These are phyloP conservation scores for Agapornis canus DNA, from an alignment of 2,797 vertebrate genomes.

Conservation along the genomic window DNA sequence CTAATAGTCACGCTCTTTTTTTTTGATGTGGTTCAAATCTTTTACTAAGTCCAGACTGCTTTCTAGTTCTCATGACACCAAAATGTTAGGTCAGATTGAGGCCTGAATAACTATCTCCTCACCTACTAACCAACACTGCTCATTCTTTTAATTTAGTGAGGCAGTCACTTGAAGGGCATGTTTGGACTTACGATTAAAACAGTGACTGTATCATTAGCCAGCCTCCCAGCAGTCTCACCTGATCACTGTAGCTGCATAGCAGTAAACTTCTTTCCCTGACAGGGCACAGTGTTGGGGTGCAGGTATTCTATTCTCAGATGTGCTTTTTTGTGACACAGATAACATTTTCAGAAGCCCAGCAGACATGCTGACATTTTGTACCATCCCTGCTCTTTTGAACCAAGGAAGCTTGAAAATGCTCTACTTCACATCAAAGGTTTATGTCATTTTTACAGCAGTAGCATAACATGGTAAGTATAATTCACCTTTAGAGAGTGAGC, in stretches of 20 bases:
- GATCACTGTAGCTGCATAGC: not conserved
- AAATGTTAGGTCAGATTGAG: slow-evolving; percentile 16
- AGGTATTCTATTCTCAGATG: not conserved
- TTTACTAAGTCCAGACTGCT: not conserved
- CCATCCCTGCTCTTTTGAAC: not conserved
- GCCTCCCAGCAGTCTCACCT: not conserved
- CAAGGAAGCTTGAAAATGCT: not conserved
- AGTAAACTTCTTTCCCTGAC: not conserved
- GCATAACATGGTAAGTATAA: not conserved
- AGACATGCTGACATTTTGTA: not conserved
- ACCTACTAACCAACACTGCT: not conserved
- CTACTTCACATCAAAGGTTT: not conserved
- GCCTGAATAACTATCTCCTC: slow-evolving; percentile 1
- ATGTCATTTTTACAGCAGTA: not conserved
- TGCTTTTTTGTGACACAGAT: not conserved
- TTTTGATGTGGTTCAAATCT: slow-evolving; percentile 22
- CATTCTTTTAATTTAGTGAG: slow-evolving; percentile 28
- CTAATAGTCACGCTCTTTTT: not conserved
- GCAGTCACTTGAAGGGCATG: not conserved
- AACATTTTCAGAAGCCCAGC: not conserved
- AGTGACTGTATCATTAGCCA: slow-evolving; percentile 3
- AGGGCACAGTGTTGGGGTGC: not conserved
- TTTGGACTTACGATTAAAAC: not conserved
- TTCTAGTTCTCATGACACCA: slow-evolving; percentile 34
- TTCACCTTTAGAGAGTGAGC: not conserved